Base-by-base conservation (phyloP, 2,113 vertebrate species). In the Hippocampus guttulatus region DNA sequence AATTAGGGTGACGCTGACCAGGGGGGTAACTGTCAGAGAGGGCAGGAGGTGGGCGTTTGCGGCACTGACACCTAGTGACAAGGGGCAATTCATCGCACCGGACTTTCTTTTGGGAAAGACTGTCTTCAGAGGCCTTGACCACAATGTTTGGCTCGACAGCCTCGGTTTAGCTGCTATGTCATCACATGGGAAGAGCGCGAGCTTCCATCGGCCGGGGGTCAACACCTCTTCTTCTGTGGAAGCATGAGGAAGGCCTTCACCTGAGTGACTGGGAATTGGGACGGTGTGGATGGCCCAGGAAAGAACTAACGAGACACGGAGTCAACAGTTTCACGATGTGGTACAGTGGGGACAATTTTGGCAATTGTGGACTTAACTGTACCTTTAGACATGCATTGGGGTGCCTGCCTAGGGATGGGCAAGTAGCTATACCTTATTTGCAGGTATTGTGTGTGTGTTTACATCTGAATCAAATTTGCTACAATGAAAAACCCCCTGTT, bases 61-160 rank as follows among this genome's bases (percentile, higher is more conserved):
- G 82, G 80, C 81, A 86, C 76, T 85, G 82, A 87, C 71, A 77
- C 71, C 75, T 70, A 69, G 66, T 71, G 80, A 88, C 76, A 52
- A 38, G 77, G 75, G 58, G 82, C 75, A 78, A 84, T 90, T 92
- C 88, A 88, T 83, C 77, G 81, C 68, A 64, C 64, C 71, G 77
- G 70, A 81, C 63, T 81, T 74, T 70, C 49, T 70, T 58, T 64
- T 14, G 20, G 61, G 55, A 27, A 66, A 49, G 58, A 41, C 63
- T 52, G 47, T 71, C 75, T 80, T 75, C 55, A 73, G 76, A 77
- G 71, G 67, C 20, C 41, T 65, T 45, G 64, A 47, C 64, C 38
- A 11, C 38, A 64, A 64, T 43, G 61, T 64, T 65, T 18, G 27
- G 6, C 27, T 60, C 15, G 58, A 62, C 54, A 23, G 69, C 62